Conservation (phyloP, 2,888 invertebrate species). For the Fragum whitleyi region DNA sequence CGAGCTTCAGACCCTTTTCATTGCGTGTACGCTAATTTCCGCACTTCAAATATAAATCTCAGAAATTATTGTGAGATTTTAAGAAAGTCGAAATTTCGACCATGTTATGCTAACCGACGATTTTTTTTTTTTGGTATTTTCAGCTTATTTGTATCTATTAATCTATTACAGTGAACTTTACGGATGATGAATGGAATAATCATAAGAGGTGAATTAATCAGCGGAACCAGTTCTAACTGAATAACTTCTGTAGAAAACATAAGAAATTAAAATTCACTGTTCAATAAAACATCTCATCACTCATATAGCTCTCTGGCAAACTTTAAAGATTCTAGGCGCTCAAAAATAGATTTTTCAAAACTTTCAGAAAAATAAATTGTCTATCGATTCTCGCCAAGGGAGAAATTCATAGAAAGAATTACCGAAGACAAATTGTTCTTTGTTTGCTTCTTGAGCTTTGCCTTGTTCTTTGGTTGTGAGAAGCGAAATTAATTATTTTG, state of each 20-base stretch:
- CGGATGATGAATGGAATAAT: too few species aligned
- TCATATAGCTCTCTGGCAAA: background rate
- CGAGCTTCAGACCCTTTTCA: too few species aligned
- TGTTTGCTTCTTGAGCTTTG: background rate
- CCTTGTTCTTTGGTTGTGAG: background rate
- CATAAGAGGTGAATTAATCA: too few species aligned
- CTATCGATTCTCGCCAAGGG: background rate
- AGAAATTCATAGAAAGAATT: background rate
- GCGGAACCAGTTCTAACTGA: background rate
- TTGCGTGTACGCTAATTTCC: too few species aligned
- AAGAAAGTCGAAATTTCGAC: too few species aligned
- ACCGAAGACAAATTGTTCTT: conserved; percentile 1
- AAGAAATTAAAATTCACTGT: conserved; percentile 2
- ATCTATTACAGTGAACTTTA: too few species aligned
- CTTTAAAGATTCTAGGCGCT: background rate
- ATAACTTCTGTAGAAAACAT: background rate
- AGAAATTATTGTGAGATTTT: too few species aligned
- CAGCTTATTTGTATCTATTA: too few species aligned
- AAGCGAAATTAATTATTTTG: too few species aligned
- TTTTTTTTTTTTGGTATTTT: too few species aligned
- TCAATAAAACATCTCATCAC: background rate
- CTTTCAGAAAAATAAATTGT: conserved; percentile 1
- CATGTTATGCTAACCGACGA: too few species aligned
- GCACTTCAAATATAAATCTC: too few species aligned
- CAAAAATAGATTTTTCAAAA: background rate